phyloP scores from a whole-genome alignment of 2,888 invertebrate species.

The Coenonympha glycerion region DNA sequence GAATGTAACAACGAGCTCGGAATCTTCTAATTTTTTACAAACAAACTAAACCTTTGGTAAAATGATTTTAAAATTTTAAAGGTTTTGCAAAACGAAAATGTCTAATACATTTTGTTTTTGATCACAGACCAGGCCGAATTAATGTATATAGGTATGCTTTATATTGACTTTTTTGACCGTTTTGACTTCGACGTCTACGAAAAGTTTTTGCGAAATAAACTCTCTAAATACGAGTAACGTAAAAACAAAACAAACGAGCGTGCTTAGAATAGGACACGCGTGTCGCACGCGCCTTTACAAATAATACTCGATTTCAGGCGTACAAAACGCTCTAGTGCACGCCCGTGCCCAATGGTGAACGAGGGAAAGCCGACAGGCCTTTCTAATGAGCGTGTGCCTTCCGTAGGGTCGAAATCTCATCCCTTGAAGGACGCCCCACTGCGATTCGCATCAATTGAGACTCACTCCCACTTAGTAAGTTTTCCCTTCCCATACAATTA shows the following conservation, averaged over 20 bases:
- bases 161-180: too few relatives aligned
- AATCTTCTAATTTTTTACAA: too few relatives aligned
- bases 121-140: too few relatives aligned
- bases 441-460: slow-evolving; percentile 25
- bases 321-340: slow-evolving; percentile 33
- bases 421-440: slow-evolving; percentile 35
- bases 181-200: neutral
- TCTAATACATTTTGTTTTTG: too few relatives aligned
- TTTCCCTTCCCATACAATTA: slow-evolving; percentile 8
- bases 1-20: too few relatives aligned
- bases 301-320: slow-evolving; percentile 40
- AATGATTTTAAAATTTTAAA: too few relatives aligned
- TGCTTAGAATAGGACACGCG: slow-evolving; percentile 44
- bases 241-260: slow-evolving; percentile 67
- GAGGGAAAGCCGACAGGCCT: slow-evolving; percentile 51
- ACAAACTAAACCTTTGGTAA: too few relatives aligned
- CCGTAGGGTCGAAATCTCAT: slow-evolving; percentile 44
- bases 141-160: too few relatives aligned
- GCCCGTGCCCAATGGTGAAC: slow-evolving; percentile 29
- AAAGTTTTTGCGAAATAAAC: slow-evolving; percentile 41
- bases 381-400: slow-evolving; percentile 58
- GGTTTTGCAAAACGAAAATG: too few relatives aligned
- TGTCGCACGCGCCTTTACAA: slow-evolving; percentile 41
- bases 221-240: slow-evolving; percentile 68
- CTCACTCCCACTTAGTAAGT: slow-evolving; percentile 15